phyloP scores from a whole-genome alignment of 2,113 vertebrate genomes.

The Callipepla californica region DNA sequence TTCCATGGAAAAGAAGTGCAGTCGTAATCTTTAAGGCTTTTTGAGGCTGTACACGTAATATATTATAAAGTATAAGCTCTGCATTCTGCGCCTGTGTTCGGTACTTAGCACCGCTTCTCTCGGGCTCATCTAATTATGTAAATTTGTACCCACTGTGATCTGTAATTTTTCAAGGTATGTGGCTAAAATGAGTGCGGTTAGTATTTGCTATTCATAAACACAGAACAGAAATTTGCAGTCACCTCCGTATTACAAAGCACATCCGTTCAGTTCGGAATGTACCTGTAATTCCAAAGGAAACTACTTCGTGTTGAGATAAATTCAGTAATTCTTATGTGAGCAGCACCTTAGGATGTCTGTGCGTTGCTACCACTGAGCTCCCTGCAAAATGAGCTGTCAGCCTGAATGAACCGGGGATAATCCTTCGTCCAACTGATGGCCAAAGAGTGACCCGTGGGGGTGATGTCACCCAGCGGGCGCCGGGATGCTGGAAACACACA shows the following conservation, averaged over 20 bases:
- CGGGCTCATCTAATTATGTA: constrained; percentile 50
- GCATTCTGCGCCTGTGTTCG: background rate
- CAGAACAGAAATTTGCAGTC: constrained; percentile 20
- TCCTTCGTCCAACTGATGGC: background rate
- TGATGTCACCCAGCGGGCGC: constrained; percentile 36
- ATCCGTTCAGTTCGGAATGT: background rate
- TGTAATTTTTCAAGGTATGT: constrained; percentile 48
- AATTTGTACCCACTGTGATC: constrained; percentile 21
- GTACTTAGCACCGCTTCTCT: constrained; percentile 17
- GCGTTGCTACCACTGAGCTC: background rate
- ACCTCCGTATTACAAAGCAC: background rate
- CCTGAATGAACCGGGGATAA: background rate
- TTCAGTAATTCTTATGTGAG: background rate
- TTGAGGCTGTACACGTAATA: constrained; percentile 46
- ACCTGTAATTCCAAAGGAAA: background rate
- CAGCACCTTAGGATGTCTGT: constrained; percentile 6
- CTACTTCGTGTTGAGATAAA: background rate
- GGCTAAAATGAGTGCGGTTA: constrained; percentile 19
- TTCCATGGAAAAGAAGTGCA: constrained; percentile 68
- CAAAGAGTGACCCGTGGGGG: constrained; percentile 1
- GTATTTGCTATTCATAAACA: constrained; percentile 16
- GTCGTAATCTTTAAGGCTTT: constrained; percentile 67
- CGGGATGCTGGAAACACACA: background rate
- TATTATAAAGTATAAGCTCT: constrained; percentile 15
- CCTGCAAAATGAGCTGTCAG: constrained; percentile 28